These are phyloP conservation scores for Antedon bifida DNA, from an alignment of 35 echinoderm and acorn worm species.

Conservation along the genomic window DNA sequence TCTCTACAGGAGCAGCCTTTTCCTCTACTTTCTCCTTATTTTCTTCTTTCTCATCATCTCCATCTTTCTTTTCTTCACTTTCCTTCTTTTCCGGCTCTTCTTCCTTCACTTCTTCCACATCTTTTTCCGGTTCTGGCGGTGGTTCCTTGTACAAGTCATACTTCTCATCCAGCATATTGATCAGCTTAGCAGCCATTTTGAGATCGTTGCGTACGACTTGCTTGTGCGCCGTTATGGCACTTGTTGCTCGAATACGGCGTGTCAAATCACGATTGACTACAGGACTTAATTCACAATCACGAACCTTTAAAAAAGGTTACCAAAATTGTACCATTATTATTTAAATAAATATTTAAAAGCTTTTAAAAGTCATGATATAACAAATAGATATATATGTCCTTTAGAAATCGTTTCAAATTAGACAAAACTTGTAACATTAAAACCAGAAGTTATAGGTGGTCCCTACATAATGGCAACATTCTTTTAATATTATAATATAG, in stretches of 20 bases:
- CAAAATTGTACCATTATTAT: not conserved
- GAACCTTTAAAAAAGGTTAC: conserved; percentile 35
- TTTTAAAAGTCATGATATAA: not conserved
- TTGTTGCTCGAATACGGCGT: conserved; percentile 64
- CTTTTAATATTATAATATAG: too few species aligned
- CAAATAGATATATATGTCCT: not conserved
- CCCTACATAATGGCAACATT: too few species aligned
- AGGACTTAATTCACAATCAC: conserved; percentile 83
- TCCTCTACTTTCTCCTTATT: conserved; percentile 14
- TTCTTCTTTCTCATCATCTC: not conserved
- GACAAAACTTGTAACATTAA: too few species aligned
- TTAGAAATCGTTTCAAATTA: too few species aligned
- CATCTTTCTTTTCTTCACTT: conserved; percentile 19
- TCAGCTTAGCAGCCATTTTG: conserved; percentile 64
- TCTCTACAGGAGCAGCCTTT: not conserved
- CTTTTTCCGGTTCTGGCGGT: conserved; percentile 5
- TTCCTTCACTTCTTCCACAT: conserved; percentile 8
- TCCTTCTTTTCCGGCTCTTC: conserved; percentile 32
- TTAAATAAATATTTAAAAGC: not conserved
- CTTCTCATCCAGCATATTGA: conserved; percentile 61
- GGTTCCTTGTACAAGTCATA: conserved; percentile 35
- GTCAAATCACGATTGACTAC: conserved; percentile 69
- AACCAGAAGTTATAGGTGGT: too few species aligned
- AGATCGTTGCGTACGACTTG: conserved; percentile 52
- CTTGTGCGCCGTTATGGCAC: conserved; percentile 84